Conservation (phyloP, 2,113 vertebrate genomes). For the Notiomystis cincta region DNA sequence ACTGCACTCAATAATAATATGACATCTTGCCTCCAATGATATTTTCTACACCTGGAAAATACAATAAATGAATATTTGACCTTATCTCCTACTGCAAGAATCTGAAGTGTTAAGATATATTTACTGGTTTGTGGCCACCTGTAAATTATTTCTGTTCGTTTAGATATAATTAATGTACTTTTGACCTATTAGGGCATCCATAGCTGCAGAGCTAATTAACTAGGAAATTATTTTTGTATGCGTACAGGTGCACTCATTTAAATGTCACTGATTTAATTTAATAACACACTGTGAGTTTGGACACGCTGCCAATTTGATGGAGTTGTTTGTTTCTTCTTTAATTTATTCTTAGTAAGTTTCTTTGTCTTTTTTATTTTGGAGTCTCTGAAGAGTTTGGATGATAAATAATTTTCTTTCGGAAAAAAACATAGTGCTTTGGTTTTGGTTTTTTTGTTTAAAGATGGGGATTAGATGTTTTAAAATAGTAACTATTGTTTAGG, state of each 20-base stretch:
- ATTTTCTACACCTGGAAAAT: not conserved
- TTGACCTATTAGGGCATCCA: slow-evolving; percentile 10
- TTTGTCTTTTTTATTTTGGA: not conserved
- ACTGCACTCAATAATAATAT: not conserved
- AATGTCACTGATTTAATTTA: slow-evolving; percentile 47
- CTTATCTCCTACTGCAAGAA: not conserved
- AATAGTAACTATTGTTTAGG: not conserved
- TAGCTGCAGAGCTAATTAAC: slow-evolving; percentile 26
- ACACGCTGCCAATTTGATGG: not conserved
- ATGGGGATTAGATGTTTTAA: not conserved
- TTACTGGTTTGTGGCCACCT: not conserved
- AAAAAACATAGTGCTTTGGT: not conserved
- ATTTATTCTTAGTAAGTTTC: not conserved
- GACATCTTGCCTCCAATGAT: not conserved
- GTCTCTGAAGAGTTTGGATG: not conserved
- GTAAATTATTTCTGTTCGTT: not conserved
- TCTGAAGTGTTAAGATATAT: not conserved
- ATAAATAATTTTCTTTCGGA: not conserved
- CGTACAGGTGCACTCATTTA: slow-evolving; percentile 43
- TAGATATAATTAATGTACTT: slow-evolving; percentile 12
- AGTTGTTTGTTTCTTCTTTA: slow-evolving; percentile 12
- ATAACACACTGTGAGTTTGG: not conserved
- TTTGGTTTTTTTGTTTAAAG: not conserved
- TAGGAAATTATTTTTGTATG: slow-evolving; percentile 26
- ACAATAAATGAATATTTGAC: not conserved